Conservation (phyloP, 2,888 invertebrate species). For the Nyleta sp. region DNA sequence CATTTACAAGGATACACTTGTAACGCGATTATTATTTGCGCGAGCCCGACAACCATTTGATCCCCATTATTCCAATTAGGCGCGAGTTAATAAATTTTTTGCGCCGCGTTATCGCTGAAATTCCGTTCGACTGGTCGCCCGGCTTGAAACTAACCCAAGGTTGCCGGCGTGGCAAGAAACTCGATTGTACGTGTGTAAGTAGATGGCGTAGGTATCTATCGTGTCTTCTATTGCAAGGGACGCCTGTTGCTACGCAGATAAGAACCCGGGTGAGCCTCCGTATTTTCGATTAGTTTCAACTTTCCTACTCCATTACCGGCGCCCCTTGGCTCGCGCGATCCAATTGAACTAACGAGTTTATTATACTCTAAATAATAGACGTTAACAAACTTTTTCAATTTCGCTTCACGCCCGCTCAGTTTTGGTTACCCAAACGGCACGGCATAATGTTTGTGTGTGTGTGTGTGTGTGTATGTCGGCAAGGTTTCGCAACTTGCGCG, state of each 20-base stretch:
- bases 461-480: conserved; percentile 2
- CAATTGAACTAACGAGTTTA: conserved; percentile 52
- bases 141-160: conserved; percentile 41
- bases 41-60: background rate
- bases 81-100: conserved; percentile 8
- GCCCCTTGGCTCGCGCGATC: conserved; percentile 13
- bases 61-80: background rate
- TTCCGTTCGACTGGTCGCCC: conserved; percentile 7
- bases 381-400: conserved; percentile 55
- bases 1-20: no score
- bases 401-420: conserved; percentile 21
- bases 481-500: conserved; percentile 16
- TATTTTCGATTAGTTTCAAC: conserved; percentile 70
- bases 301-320: conserved; percentile 47
- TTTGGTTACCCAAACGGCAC: conserved; percentile 35
- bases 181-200: conserved; percentile 65
- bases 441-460: no score
- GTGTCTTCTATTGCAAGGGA: conserved; percentile 79
- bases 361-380: conserved; percentile 42
- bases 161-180: conserved; percentile 26
- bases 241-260: conserved; percentile 81
- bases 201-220: conserved; percentile 73
- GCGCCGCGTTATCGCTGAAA: conserved; percentile 5
- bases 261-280: conserved; percentile 72
- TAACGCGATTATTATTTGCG: no score